Evolutionary conservation across 2,888 invertebrate species (phyloP).

Genomic region (Troilus luridus): DNA sequence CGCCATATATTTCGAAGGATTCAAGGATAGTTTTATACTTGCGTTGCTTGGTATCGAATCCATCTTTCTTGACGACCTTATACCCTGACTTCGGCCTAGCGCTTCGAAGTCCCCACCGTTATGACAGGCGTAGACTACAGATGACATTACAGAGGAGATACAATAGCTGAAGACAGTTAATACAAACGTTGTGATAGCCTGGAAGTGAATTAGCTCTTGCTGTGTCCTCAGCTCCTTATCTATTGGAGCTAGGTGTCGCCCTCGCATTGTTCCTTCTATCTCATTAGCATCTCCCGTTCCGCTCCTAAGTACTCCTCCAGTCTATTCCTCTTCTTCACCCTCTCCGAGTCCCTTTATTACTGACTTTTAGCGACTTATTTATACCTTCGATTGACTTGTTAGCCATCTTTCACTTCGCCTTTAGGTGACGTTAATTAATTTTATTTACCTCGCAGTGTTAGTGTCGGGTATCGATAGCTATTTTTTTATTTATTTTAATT

Average conservation of each 20-base stretch:
- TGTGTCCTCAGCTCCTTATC: slow-evolving; percentile 24
- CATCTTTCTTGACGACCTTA: background rate
- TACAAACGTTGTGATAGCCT: slow-evolving; percentile 40
- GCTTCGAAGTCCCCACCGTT: background rate
- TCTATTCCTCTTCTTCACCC: slow-evolving; percentile 66
- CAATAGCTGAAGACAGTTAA: slow-evolving; percentile 50
- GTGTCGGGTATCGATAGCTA: too few species aligned
- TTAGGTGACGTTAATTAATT: background rate
- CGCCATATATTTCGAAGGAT: too few species aligned
- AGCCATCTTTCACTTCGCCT: background rate
- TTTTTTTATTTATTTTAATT: too few species aligned
- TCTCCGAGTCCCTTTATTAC: slow-evolving; percentile 55
- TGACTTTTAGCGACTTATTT: slow-evolving; percentile 56
- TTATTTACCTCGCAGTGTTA: background rate
- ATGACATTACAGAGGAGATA: background rate
- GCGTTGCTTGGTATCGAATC: too few species aligned
- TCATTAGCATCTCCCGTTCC: slow-evolving; percentile 60
- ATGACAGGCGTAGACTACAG: background rate
- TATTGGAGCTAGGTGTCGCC: slow-evolving; percentile 33
- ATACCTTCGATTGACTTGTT: slow-evolving; percentile 18
- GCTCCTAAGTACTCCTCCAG: slow-evolving; percentile 65
- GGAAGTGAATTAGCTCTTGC: background rate
- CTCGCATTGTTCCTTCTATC: slow-evolving; percentile 40
- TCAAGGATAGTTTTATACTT: too few species aligned
- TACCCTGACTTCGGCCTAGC: background rate